Percentiles rank a stretch among this genome's conserved stretches.
Conservation (phyloP, 2,797 vertebrate species). For the Girardinus metallicus region DNA sequence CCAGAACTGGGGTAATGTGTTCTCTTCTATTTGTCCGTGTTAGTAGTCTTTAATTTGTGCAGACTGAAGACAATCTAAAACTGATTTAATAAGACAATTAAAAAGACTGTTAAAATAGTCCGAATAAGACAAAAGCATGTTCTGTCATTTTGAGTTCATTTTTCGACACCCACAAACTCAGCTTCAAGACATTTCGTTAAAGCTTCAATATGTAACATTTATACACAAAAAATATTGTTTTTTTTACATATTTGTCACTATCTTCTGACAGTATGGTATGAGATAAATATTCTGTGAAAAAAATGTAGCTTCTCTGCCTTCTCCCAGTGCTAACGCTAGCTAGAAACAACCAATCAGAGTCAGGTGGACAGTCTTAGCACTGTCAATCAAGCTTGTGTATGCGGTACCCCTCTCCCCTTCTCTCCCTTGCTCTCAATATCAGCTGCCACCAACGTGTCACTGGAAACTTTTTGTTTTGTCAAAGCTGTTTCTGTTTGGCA, state of each 20-base stretch:
- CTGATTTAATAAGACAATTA: not conserved
- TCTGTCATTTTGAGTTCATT: not conserved
- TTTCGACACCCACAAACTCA: not conserved
- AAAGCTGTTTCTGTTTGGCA: not conserved
- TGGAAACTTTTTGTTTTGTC: not conserved
- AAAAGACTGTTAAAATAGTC: not conserved
- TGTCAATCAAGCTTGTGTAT: no score
- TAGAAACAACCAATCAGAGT: no score
- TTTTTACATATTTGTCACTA: no score
- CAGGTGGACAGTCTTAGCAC: no score
- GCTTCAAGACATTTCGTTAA: not conserved
- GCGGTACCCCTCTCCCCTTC: no score
- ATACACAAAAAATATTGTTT: no score
- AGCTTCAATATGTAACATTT: no score
- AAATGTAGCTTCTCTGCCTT: no score
- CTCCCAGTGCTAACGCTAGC: no score
- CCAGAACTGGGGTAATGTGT: not conserved
- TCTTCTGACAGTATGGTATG: no score
- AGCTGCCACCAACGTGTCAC: not conserved
- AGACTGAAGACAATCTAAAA: not conserved
- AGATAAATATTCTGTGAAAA: no score
- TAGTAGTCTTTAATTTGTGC: not conserved
- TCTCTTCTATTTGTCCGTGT: not conserved
- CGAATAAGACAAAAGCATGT: not conserved
- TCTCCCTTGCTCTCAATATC: not conserved